These are phyloP conservation scores for Temnothorax curvispinosus DNA, from an alignment of 1,140 invertebrate genomes.

Conservation along the genomic window DNA sequence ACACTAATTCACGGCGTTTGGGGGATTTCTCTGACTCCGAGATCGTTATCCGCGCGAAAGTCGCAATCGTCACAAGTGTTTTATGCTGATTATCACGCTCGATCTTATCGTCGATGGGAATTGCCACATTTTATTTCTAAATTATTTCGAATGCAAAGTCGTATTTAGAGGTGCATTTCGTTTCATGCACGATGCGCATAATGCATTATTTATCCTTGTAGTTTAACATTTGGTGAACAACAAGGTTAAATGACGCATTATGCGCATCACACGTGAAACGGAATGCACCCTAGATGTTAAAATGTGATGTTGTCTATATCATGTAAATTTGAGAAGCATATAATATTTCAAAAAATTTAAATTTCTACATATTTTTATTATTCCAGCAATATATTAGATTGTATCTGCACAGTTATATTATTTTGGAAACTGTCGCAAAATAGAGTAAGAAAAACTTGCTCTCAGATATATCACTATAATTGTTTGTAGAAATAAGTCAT, in stretches of 20 bases:
- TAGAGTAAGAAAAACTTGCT: neutral
- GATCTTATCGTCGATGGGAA: neutral
- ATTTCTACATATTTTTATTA: neutral
- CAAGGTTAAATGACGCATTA: too few relatives aligned
- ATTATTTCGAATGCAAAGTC: neutral
- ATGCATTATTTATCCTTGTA: too few relatives aligned
- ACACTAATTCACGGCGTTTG: conserved; percentile 80
- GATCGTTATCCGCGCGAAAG: conserved; percentile 61
- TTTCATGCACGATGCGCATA: too few relatives aligned
- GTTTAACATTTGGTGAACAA: too few relatives aligned
- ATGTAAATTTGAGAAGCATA: neutral
- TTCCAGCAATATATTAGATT: neutral
- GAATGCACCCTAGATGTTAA: neutral
- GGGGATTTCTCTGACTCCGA: conserved; percentile 78
- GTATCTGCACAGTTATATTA: neutral
- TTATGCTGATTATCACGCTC: conserved; percentile 37
- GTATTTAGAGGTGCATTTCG: neutral
- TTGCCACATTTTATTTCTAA: neutral
- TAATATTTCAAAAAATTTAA: neutral
- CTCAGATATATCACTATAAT: neutral
- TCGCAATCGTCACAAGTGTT: conserved; percentile 59
- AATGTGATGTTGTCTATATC: neutral
- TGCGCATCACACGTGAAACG: too few relatives aligned
- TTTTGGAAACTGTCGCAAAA: neutral
- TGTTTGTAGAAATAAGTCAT: neutral